Base-by-base conservation (phyloP, 2,888 invertebrate species). In the Acronicta leporina region DNA sequence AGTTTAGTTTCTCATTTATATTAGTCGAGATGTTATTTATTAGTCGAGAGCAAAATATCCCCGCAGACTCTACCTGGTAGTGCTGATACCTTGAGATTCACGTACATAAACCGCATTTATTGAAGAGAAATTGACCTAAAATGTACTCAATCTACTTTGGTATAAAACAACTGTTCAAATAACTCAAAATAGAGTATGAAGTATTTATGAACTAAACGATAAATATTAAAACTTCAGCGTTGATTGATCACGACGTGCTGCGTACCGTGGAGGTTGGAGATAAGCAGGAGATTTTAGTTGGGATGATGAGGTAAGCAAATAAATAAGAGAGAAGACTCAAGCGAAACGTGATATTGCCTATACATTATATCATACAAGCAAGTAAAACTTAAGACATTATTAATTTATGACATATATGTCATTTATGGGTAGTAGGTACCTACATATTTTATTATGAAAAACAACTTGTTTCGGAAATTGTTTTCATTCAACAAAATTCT, bases 321-420 rank as follows among this genome's bases (percentile, higher is more conserved):
- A 63, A 69, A 57, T 48, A 52, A 49, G 64, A 69, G 63, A 67
- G 44, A 11, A 33, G 5, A 27, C 44, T 49, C 30, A 27, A 42
- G 15, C 2, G 35, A 53, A 69, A 53, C 70, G 64, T 67, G 70
- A 63, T n/a, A n/a, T 38, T 69, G 15, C 48, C 52, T 27, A 25
- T 2, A 38, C 5, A 42, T 35, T 41, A 15, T 2, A 15, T 15
- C 15, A 41, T 20, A 4, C 4, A 33, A 33, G 33, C 11, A 11
- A 30, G 7, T 30, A 9, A 8, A 9, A 30, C 5, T 30, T 30
- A 33, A 4, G 33, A 10, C 33, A 33, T 11, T 33, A 11, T 33
- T 11, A 33, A 3, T 11, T 33, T 33, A 33, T n/a, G n/a, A n/a
- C n/a, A n/a, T n/a, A n/a, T n/a, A n/a, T n/a, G n/a, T n/a, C n/a